Conservation (phyloP, 1,140 invertebrate genomes). For the Periplaneta americana region DNA sequence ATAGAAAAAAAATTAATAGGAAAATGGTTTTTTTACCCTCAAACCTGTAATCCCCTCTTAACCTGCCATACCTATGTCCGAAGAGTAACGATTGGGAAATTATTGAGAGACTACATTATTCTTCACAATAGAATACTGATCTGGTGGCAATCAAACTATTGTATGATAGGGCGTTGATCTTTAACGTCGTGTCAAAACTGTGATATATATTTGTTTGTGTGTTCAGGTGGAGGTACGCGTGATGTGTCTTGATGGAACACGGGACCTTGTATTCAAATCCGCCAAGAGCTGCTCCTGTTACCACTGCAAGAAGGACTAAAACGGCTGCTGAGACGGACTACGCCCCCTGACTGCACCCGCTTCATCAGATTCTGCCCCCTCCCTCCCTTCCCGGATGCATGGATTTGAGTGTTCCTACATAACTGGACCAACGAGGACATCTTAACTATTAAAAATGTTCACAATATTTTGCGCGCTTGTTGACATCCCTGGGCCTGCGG, state of each 20-base stretch:
- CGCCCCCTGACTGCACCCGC: not conserved
- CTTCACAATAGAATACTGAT: not conserved
- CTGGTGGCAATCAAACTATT: not conserved
- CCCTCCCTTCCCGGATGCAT: not conserved
- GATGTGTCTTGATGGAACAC: constrained; percentile 66
- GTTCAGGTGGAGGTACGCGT: constrained; percentile 62
- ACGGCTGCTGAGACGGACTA: not conserved
- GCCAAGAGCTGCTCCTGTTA: constrained; percentile 77
- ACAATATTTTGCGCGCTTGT: not conserved
- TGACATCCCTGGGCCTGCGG: not conserved
- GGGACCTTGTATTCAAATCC: constrained; percentile 75
- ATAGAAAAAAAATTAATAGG: no score
- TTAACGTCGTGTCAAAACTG: not conserved
- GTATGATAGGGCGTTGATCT: not conserved
- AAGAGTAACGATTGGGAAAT: not conserved
- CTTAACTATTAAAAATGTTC: not conserved
- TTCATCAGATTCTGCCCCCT: not conserved
- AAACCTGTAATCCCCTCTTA: no score
- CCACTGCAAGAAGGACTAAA: constrained; percentile 78
- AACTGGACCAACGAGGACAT: not conserved
- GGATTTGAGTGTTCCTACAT: not conserved
- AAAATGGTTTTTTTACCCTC: no score
- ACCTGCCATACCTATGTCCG: no score
- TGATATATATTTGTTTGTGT: not conserved
- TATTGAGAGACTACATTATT: not conserved